Evolutionary conservation across 1,140 invertebrate species (phyloP).

Genomic region (Drosophila kepulauana): DNA sequence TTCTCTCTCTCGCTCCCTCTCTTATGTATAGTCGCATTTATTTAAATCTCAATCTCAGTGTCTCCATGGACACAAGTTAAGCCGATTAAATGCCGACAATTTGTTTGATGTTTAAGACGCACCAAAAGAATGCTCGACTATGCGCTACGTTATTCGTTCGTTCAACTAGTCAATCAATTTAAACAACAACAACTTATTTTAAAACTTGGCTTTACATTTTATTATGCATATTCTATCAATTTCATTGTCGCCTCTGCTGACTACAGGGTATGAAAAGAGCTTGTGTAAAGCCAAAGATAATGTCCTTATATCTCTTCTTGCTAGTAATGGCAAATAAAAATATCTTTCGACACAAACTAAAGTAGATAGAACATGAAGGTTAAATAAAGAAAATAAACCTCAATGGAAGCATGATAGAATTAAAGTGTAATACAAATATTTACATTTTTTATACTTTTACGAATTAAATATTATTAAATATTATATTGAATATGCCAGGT

Average conservation of each 20-base stretch:
- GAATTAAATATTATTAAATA: too few species aligned
- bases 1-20: too few species aligned
- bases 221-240: too few species aligned
- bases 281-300: neutral
- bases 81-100: conserved; percentile 16
- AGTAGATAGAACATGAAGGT: too few species aligned
- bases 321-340: neutral
- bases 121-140: neutral
- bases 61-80: conserved; percentile 23
- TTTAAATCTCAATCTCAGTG: conserved; percentile 14
- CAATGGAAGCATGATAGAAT: too few species aligned
- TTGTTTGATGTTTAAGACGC: conserved; percentile 25
- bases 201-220: too few species aligned
- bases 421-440: too few species aligned
- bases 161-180: neutral
- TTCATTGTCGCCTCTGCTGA: neutral
- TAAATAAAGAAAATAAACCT: too few species aligned
- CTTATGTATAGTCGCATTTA: conserved; percentile 1
- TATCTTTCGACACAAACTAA: too few species aligned
- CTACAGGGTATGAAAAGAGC: conserved; percentile 1
- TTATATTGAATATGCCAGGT: too few species aligned
- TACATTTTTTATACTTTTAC: too few species aligned
- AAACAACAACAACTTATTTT: too few species aligned
- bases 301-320: neutral
- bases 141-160: neutral